These are phyloP conservation scores for Eubasilissa regina DNA, from an alignment of 1,140 invertebrate species.

Conservation along the genomic window DNA sequence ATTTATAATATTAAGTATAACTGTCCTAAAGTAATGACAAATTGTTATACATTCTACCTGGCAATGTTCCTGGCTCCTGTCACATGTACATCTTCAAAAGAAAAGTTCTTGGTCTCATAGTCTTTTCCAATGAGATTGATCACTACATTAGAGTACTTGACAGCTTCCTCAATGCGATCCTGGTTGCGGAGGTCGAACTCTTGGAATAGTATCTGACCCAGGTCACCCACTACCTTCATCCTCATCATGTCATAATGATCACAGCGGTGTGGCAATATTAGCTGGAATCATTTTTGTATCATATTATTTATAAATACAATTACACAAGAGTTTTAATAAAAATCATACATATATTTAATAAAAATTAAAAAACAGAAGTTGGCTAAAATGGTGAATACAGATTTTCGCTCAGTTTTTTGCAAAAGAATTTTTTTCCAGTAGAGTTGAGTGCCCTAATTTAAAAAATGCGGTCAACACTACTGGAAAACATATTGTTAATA, in stretches of 20 bases:
- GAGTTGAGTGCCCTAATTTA: too few species aligned
- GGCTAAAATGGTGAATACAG: too few species aligned
- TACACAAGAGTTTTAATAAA: background rate
- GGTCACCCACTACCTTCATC: slow-evolving; percentile 91
- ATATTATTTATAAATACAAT: background rate
- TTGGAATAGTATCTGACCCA: slow-evolving; percentile 96
- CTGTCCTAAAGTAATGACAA: background rate
- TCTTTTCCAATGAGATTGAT: slow-evolving; percentile 95
- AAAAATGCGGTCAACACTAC: too few species aligned
- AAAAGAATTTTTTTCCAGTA: too few species aligned
- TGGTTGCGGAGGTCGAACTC: slow-evolving; percentile 88
- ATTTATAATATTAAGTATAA: too few species aligned
- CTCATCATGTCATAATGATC: slow-evolving; percentile 85
- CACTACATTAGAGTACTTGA: slow-evolving; percentile 98
- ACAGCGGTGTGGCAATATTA: slow-evolving; percentile 93
- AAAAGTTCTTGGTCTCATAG: slow-evolving; percentile 93
- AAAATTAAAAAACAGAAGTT: background rate
- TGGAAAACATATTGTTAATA: too few species aligned
- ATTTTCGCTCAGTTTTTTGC: too few species aligned
- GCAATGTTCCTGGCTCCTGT: slow-evolving; percentile 83
- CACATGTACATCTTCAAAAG: slow-evolving; percentile 86
- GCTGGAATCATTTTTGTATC: too few species aligned
- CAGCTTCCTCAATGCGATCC: slow-evolving; percentile 87
- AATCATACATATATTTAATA: background rate
- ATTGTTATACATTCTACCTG: slow-evolving; percentile 62